A percentile compares a stretch with the other conserved stretches of the same genome.
phyloP scores from a whole-genome alignment of 1,140 invertebrate genomes.

The Drosophila trapezifrons region DNA sequence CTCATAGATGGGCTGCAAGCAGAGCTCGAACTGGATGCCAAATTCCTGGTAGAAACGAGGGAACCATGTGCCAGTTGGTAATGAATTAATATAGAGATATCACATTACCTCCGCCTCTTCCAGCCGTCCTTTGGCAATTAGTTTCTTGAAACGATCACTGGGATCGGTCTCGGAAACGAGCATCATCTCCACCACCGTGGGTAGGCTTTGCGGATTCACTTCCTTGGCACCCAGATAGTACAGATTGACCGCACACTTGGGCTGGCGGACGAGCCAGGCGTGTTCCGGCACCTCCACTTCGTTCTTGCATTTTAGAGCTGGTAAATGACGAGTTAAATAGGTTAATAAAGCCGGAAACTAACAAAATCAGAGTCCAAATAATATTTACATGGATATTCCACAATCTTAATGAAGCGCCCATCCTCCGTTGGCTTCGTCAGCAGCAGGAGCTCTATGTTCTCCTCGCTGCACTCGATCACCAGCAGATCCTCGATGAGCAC shows the following conservation, averaged over 20 bases:
- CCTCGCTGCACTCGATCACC: conserved; percentile 73
- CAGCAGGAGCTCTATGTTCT: conserved; percentile 71
- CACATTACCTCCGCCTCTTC: conserved; percentile 76
- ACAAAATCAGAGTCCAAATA: no score
- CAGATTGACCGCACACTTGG: conserved; percentile 78
- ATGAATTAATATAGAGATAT: not conserved
- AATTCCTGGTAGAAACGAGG: conserved; percentile 50
- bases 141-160: conserved; percentile 79
- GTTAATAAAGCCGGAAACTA: no score
- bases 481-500: conserved; percentile 73
- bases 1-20: conserved; percentile 78
- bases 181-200: conserved; percentile 75
- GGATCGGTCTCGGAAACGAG: conserved; percentile 81
- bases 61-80: not conserved
- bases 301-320: conserved; percentile 75
- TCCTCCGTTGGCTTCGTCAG: conserved; percentile 59
- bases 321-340: not conserved
- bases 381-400: conserved; percentile 78
- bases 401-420: conserved; percentile 65
- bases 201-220: conserved; percentile 25
- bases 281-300: conserved; percentile 70
- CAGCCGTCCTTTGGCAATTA: conserved; percentile 77
- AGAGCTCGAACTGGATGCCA: conserved; percentile 77
- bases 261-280: conserved; percentile 75
- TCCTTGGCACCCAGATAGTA: conserved; percentile 72